Evolutionary conservation across 2,113 vertebrate genomes (phyloP).

Genomic region (Chiloscyllium plagiosum): DNA sequence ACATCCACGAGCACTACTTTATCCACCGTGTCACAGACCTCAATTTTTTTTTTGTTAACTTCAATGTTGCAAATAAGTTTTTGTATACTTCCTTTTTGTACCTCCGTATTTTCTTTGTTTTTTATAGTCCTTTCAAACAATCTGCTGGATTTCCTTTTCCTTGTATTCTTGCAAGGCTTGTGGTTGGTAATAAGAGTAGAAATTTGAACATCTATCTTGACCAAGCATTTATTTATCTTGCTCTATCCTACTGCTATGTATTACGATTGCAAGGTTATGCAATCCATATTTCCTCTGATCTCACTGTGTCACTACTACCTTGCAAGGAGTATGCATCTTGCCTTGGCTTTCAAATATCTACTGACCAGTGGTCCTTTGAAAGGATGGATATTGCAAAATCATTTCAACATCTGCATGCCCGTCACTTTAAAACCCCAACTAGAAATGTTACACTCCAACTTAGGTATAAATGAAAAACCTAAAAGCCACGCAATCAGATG

Average conservation of each 20-base stretch:
- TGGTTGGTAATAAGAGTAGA: not conserved
- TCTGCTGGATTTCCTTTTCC: not conserved
- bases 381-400: not conserved
- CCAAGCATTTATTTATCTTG: not conserved
- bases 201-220: not conserved
- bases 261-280: not conserved
- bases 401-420: not conserved
- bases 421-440: not conserved
- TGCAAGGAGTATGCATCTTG: not conserved
- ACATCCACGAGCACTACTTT: not conserved
- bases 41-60: not conserved
- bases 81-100: not conserved
- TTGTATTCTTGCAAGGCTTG: not conserved
- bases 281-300: not conserved
- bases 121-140: not conserved
- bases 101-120: not conserved
- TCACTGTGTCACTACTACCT: not conserved
- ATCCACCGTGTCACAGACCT: not conserved
- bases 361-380: not conserved
- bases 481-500: too few species aligned
- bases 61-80: not conserved
- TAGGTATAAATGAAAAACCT: not conserved
- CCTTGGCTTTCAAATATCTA: not conserved
- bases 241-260: not conserved
- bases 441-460: not conserved